A percentile compares a stretch with the other conserved stretches of the same genome.
phyloP scores from a whole-genome alignment of 2,797 vertebrate genomes.

The Diglossa cyanea region DNA sequence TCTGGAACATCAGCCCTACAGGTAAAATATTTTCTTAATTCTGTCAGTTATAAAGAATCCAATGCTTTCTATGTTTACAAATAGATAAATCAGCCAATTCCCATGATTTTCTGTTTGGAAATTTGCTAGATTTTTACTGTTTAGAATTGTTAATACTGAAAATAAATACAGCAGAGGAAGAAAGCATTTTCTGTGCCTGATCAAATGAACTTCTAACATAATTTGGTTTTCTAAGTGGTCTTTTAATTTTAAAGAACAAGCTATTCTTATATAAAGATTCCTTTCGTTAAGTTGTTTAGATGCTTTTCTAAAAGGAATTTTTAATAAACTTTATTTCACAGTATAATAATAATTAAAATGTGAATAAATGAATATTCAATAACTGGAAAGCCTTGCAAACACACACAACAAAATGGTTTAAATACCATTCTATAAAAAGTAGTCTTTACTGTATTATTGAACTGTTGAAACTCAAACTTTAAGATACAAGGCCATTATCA shows the following conservation, averaged over 20 bases:
- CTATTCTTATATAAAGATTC: neutral
- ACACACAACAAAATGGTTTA: neutral
- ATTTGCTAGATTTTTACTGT: neutral
- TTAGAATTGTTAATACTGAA: neutral
- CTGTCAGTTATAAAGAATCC: neutral
- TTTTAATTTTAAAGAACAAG: neutral
- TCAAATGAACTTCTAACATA: neutral
- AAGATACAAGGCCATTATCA: conserved; percentile 3
- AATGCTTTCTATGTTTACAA: neutral
- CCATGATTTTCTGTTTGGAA: neutral
- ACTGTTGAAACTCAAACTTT: conserved; percentile 28
- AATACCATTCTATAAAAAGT: conserved; percentile 11
- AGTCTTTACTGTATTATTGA: conserved; percentile 48
- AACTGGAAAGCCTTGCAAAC: neutral
- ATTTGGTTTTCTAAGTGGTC: neutral
- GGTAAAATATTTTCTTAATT: neutral
- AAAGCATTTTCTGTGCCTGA: neutral
- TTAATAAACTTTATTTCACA: neutral
- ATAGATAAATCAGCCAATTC: neutral
- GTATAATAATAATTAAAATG: conserved; percentile 39
- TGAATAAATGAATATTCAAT: conserved; percentile 15
- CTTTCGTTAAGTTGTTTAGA: neutral
- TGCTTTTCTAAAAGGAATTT: neutral
- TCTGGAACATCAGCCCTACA: neutral
- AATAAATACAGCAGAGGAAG: neutral